Base-by-base conservation (phyloP, 1,140 invertebrate species). In the Bombus sylvicola region DNA sequence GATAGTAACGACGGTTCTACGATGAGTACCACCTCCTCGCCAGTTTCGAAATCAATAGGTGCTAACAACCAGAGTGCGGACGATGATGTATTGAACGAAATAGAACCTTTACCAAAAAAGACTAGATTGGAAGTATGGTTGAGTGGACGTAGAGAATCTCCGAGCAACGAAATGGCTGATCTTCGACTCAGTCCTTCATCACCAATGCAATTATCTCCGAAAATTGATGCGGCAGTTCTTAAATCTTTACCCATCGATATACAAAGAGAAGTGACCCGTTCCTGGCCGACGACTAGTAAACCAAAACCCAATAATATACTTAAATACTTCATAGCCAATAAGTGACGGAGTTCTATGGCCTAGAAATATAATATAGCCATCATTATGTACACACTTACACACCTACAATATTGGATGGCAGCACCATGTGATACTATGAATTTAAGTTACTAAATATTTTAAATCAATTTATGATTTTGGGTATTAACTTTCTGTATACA, bases 71-170 rank as follows among this genome's bases (percentile, higher is more conserved):
- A 91, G 47, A 91, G 81, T 2, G 85, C 89, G 6, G 94, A 94
- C 12, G 94, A 94, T 12, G 93, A 95, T 31, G 37, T 93, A 93
- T 94, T 86, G 95, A 97, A 94, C 94, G 97, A 97, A 94, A 94
- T 96, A 12, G 97, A 97, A 92, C 97, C 97, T 2, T 96, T 96
- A 25, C 96, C 97, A 22, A 97, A 97, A 92, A 97, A 97, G 90
- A 95, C 95, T 28, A 96, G 96, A 86, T 92, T 96, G 87, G 96
- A 95, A 59, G 93, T 95, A 47, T 94, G 94, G 94, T 84, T 95
- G 18, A 94, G 91, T 18, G 94, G 94, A 57, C 91, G 94, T 62
- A 92, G 93, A 83, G 94, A 94, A 83, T 94, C 94, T 4, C 94
- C 94, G 0, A 95, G 94, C 82, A 95, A 93, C 57, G 94, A 95